Percentiles rank a stretch among this genome's conserved stretches.
These are phyloP conservation scores for Hartigia nigra DNA, from an alignment of 2,888 invertebrate species.

Conservation along the genomic window DNA sequence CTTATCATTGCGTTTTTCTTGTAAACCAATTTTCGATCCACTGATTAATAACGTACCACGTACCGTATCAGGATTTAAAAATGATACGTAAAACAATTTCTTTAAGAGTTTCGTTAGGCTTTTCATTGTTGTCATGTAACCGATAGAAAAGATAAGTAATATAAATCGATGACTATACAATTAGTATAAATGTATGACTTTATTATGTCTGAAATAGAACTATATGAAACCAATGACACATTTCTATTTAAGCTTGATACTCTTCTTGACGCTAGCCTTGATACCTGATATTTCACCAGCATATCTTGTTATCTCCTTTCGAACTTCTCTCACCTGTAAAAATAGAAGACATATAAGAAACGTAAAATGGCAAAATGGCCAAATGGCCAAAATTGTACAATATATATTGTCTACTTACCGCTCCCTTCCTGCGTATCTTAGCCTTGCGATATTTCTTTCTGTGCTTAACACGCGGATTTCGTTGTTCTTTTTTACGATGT, in stretches of 20 bases:
- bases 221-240: background rate
- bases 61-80: background rate
- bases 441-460: slow-evolving; percentile 93
- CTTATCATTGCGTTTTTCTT: slow-evolving; percentile 21
- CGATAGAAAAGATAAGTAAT: background rate
- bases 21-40: background rate
- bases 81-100: background rate
- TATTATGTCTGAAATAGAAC: background rate
- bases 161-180: background rate
- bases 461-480: slow-evolving; percentile 96
- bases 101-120: background rate
- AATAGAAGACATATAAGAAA: background rate
- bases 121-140: background rate
- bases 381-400: background rate
- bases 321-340: slow-evolving; percentile 77
- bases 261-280: slow-evolving; percentile 87
- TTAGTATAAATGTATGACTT: background rate
- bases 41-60: background rate
- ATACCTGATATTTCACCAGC: slow-evolving; percentile 95
- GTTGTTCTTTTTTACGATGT: slow-evolving; percentile 88
- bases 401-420: slow-evolving; percentile 70
- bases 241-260: slow-evolving; percentile 84
- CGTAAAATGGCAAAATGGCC: background rate
- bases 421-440: slow-evolving; percentile 91
- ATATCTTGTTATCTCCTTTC: slow-evolving; percentile 85